Conservation (phyloP, 2,888 invertebrate species). For the Galerucella calmariensis region DNA sequence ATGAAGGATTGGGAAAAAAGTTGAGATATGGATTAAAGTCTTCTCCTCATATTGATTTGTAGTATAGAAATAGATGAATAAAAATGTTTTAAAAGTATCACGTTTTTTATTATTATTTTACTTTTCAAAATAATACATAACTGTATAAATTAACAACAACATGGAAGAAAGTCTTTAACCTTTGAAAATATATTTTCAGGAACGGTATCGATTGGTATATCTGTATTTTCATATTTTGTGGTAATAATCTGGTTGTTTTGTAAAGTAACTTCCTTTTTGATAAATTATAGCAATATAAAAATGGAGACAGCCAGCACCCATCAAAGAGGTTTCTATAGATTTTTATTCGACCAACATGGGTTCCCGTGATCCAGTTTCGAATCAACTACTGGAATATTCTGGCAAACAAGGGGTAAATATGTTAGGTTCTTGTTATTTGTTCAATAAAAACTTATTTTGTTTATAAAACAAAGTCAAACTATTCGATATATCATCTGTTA, state of each 20-base stretch:
- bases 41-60: slow-evolving; percentile 50
- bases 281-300: slow-evolving; percentile 20
- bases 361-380: slow-evolving; percentile 53
- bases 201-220: too few relatives aligned
- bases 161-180: too few relatives aligned
- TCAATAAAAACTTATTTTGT: too few relatives aligned
- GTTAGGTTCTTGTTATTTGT: too few relatives aligned
- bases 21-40: slow-evolving; percentile 68
- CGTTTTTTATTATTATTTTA: background rate
- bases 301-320: background rate
- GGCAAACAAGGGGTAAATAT: slow-evolving; percentile 56
- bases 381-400: slow-evolving; percentile 59
- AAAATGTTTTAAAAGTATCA: background rate
- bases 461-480: too few relatives aligned
- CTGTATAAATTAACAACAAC: too few relatives aligned
- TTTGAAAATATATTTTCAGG: too few relatives aligned
- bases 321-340: background rate
- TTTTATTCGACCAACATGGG: slow-evolving; percentile 27
- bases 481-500: too few relatives aligned
- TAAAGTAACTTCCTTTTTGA: slow-evolving; percentile 30
- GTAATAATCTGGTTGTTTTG: slow-evolving; percentile 14
- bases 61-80: background rate
- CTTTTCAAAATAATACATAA: background rate
- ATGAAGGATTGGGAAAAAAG: slow-evolving; percentile 81
- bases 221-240: slow-evolving; percentile 15